A percentile compares a stretch with the other conserved stretches of the same genome.
phyloP scores from a whole-genome alignment of 2,888 invertebrate genomes.

The Stenichneumon culpator region DNA sequence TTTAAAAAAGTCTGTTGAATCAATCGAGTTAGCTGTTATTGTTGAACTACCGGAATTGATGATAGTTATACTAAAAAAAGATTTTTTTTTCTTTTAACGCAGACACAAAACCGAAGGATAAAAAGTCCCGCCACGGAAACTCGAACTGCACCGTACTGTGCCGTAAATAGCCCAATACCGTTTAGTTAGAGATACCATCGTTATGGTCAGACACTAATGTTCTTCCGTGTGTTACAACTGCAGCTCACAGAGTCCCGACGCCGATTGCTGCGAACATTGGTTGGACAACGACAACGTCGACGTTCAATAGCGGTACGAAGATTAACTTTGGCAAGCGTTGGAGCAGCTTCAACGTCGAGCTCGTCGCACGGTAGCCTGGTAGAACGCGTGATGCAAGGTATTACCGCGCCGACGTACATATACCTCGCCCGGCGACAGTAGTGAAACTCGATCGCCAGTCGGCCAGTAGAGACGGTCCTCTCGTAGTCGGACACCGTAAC shows the following conservation, averaged over 20 bases:
- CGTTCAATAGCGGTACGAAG: not conserved
- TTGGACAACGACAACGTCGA: constrained; percentile 19
- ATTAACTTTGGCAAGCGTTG: not conserved
- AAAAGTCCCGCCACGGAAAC: not conserved
- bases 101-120: not conserved
- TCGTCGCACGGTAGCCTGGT: constrained; percentile 12
- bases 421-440: constrained; percentile 28
- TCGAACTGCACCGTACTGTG: not conserved
- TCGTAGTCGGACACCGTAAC: constrained; percentile 57
- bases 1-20: not conserved
- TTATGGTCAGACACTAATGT: constrained; percentile 30
- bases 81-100: not conserved
- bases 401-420: not conserved
- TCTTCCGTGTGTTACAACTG: not conserved
- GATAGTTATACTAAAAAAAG: not conserved
- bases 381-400: not conserved
- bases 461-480: constrained; percentile 49
- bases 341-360: not conserved
- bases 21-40: not conserved
- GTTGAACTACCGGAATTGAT: not conserved
- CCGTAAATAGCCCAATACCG: not conserved
- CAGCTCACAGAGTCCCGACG: not conserved
- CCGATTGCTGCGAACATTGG: constrained; percentile 13
- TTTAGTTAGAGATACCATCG: not conserved
- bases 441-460: constrained; percentile 58